Evolutionary conservation across 2,113 vertebrate genomes (phyloP).

Genomic region (Varanus salvator): DNA sequence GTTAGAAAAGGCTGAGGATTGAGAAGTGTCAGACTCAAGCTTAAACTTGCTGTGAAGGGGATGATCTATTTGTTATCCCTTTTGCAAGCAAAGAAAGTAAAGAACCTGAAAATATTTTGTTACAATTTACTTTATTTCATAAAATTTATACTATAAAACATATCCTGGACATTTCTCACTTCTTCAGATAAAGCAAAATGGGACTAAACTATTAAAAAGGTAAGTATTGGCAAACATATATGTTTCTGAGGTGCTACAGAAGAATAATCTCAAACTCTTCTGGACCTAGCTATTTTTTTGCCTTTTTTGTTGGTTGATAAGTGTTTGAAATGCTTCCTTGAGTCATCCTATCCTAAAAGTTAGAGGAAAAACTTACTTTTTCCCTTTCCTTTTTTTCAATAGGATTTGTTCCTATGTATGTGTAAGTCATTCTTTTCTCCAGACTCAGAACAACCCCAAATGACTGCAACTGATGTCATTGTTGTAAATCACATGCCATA

Average conservation of each 20-base stretch:
- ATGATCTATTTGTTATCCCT: too few relatives aligned
- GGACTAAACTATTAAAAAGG: not conserved
- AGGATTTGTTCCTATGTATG: not conserved
- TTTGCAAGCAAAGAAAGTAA: not conserved
- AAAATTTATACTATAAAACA: not conserved
- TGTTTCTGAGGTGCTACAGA: not conserved
- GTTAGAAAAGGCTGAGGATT: too few relatives aligned
- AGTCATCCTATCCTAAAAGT: not conserved
- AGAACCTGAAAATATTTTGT: conserved; percentile 26
- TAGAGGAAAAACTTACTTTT: not conserved
- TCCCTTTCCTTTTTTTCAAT: not conserved
- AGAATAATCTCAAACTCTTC: not conserved
- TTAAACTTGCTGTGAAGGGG: too few relatives aligned
- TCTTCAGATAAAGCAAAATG: conserved; percentile 8
- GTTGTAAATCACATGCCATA: conserved; percentile 16
- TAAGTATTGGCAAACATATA: not conserved
- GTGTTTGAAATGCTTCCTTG: not conserved
- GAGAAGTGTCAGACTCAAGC: too few relatives aligned
- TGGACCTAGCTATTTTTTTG: rapidly evolving
- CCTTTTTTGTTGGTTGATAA: not conserved
- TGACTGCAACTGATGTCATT: not conserved
- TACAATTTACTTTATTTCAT: conserved; percentile 8
- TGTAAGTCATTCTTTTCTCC: conserved; percentile 14
- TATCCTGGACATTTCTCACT: not conserved
- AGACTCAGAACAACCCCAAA: not conserved